Percentiles rank a stretch among this genome's conserved stretches.
Evolutionary conservation across 2,113 vertebrate species (phyloP).

Genomic region (Mola mola): DNA sequence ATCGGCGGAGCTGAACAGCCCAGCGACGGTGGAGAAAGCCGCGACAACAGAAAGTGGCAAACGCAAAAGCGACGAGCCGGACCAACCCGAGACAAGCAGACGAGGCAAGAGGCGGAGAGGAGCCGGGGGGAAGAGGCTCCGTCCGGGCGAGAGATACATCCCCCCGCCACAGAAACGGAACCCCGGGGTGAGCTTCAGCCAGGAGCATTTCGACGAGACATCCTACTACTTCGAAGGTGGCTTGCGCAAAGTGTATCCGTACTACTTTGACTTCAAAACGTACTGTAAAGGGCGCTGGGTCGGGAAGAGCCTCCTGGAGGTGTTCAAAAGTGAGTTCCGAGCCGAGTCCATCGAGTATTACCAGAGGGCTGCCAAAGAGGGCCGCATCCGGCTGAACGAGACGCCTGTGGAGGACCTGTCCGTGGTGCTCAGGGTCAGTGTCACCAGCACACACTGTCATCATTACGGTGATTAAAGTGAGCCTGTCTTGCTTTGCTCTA

Average conservation of each 20-base stretch:
- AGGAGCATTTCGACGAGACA: slow-evolving; percentile 92
- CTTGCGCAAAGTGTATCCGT: slow-evolving; percentile 92
- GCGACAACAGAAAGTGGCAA: slow-evolving; percentile 55
- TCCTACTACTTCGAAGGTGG: slow-evolving; percentile 92
- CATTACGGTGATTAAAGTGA: too few species aligned
- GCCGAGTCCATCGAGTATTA: slow-evolving; percentile 89
- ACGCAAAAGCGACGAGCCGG: slow-evolving; percentile 71
- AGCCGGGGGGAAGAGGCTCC: slow-evolving; percentile 68
- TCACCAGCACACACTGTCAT: neutral
- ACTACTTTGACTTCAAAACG: slow-evolving; percentile 92
- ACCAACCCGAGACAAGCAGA: slow-evolving; percentile 2
- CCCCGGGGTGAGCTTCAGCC: slow-evolving; percentile 87
- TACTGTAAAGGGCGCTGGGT: slow-evolving; percentile 99
- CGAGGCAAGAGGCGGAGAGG: slow-evolving; percentile 71
- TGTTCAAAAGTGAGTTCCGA: slow-evolving; percentile 92
- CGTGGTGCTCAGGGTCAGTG: slow-evolving; percentile 89
- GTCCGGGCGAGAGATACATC: slow-evolving; percentile 84
- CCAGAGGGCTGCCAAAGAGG: slow-evolving; percentile 82
- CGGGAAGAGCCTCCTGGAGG: slow-evolving; percentile 88
- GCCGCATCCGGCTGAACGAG: slow-evolving; percentile 92
- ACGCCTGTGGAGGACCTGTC: slow-evolving; percentile 85
- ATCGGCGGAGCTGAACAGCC: slow-evolving; percentile 3
- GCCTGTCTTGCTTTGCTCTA: too few species aligned
- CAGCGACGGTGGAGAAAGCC: neutral
- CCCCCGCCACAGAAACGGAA: slow-evolving; percentile 91